phyloP scores from a whole-genome alignment of 2,888 invertebrate species.

The Leptinotarsa tumamoca region DNA sequence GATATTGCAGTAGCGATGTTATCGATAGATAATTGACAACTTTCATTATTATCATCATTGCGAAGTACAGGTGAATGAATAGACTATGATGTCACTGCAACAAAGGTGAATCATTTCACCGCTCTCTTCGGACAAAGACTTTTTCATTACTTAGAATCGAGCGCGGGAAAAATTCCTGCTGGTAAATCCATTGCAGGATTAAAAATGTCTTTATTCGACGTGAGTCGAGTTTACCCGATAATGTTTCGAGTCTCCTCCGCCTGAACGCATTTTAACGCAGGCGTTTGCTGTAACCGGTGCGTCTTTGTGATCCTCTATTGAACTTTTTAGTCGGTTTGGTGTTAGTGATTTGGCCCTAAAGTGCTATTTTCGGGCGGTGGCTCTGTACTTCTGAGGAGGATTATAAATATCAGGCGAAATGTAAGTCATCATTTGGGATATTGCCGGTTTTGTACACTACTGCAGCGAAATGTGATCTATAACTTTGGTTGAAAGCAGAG shows the following conservation, averaged over 20 bases:
- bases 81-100: constrained; percentile 19
- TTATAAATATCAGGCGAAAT: constrained; percentile 16
- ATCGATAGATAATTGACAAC: no score
- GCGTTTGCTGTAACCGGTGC: constrained; percentile 40
- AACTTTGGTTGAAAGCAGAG: not conserved
- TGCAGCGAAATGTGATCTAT: not conserved
- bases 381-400: constrained; percentile 27
- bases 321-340: constrained; percentile 47
- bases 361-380: constrained; percentile 50
- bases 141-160: constrained; percentile 23
- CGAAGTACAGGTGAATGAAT: not conserved
- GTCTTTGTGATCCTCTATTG: constrained; percentile 43
- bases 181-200: constrained; percentile 30
- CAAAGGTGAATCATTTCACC: constrained; percentile 19
- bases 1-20: no score
- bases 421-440: constrained; percentile 27
- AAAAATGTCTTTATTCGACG: constrained; percentile 18
- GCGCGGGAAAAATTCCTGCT: constrained; percentile 30
- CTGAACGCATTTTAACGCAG: constrained; percentile 49
- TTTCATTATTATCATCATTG: not conserved
- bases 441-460: not conserved
- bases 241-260: constrained; percentile 11
- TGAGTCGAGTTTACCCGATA: constrained; percentile 23
- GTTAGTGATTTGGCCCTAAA: constrained; percentile 43
- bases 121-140: constrained; percentile 19